A percentile compares a stretch with the other conserved stretches of the same genome.
Conservation (phyloP, 2,797 vertebrate species). For the Myripristis jacobus region DNA sequence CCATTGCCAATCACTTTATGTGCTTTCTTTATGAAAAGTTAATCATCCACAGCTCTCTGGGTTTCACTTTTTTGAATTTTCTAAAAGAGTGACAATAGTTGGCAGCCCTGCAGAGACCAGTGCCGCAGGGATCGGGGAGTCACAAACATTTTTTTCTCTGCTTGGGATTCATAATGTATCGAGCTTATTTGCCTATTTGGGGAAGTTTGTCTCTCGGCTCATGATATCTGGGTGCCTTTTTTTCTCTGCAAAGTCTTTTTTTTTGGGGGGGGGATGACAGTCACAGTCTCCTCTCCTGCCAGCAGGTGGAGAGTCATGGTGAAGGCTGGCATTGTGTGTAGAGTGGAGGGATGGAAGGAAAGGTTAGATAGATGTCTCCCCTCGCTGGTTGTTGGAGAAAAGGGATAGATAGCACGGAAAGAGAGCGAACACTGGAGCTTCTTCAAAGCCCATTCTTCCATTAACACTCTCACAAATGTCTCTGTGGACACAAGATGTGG, state of each 20-base stretch:
- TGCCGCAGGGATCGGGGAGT: slow-evolving; percentile 44
- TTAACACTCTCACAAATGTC: slow-evolving; percentile 53
- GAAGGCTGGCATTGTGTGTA: slow-evolving; percentile 79
- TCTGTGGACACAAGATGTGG: slow-evolving; percentile 46
- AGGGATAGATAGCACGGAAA: slow-evolving; percentile 27
- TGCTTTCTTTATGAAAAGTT: slow-evolving; percentile 85
- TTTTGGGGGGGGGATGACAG: slow-evolving; percentile 76
- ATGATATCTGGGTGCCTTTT: slow-evolving; percentile 45
- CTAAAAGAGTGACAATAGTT: slow-evolving; percentile 76
- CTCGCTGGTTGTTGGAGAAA: slow-evolving; percentile 64
- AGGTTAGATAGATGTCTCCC: slow-evolving; percentile 38
- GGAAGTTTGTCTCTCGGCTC: slow-evolving; percentile 63
- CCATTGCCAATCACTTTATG: slow-evolving; percentile 79
- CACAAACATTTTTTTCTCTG: slow-evolving; percentile 47
- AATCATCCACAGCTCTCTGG: slow-evolving; percentile 81
- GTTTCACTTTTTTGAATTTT: slow-evolving; percentile 73
- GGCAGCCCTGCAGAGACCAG: slow-evolving; percentile 57
- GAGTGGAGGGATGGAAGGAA: slow-evolving; percentile 16
- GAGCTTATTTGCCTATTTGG: slow-evolving; percentile 17
- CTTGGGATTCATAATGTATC: slow-evolving; percentile 39
- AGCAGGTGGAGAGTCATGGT: slow-evolving; percentile 63
- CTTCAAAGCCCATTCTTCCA: slow-evolving; percentile 55
- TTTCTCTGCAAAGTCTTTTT: slow-evolving; percentile 35
- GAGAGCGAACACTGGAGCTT: slow-evolving; percentile 53
- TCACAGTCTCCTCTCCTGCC: slow-evolving; percentile 59